These are phyloP conservation scores for Drosophila melanosoma DNA, from an alignment of 2,888 invertebrate species.

Conservation along the genomic window DNA sequence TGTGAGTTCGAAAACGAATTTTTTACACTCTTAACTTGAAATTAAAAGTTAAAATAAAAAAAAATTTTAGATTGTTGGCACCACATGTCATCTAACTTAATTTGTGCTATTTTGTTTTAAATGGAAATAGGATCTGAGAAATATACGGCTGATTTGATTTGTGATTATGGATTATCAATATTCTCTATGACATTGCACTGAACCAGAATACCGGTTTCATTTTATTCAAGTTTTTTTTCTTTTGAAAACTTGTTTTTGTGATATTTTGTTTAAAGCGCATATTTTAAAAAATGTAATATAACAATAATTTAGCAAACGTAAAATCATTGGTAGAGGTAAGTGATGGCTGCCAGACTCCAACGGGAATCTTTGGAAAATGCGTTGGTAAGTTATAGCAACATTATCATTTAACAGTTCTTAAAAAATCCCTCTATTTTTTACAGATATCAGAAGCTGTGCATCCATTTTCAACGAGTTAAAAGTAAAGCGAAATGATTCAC, in stretches of 20 bases:
- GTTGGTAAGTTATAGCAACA: slow-evolving; percentile 59
- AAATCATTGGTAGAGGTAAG: neutral
- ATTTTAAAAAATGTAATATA: slow-evolving; percentile 19
- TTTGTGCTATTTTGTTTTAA: too few relatives aligned
- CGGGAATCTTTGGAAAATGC: slow-evolving; percentile 69
- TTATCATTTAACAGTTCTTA: neutral
- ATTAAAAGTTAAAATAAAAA: neutral
- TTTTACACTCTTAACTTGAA: too few relatives aligned
- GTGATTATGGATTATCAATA: too few relatives aligned
- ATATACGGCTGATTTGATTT: too few relatives aligned
- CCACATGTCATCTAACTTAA: too few relatives aligned
- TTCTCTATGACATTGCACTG: too few relatives aligned
- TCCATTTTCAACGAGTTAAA: slow-evolving; percentile 65
- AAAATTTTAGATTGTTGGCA: too few relatives aligned
- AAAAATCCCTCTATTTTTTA: too few relatives aligned
- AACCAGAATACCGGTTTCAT: too few relatives aligned
- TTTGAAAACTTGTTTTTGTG: too few relatives aligned
- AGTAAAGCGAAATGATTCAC: slow-evolving; percentile 64
- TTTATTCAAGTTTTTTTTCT: slow-evolving; percentile 11
- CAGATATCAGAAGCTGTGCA: slow-evolving; percentile 74
- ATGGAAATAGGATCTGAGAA: neutral
- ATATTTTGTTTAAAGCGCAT: too few relatives aligned
- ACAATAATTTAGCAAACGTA: slow-evolving; percentile 6
- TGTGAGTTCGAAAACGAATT: too few relatives aligned
- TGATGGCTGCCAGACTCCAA: slow-evolving; percentile 66